Conservation (phyloP, 2,888 invertebrate genomes). For the Cephus sareptanus region DNA sequence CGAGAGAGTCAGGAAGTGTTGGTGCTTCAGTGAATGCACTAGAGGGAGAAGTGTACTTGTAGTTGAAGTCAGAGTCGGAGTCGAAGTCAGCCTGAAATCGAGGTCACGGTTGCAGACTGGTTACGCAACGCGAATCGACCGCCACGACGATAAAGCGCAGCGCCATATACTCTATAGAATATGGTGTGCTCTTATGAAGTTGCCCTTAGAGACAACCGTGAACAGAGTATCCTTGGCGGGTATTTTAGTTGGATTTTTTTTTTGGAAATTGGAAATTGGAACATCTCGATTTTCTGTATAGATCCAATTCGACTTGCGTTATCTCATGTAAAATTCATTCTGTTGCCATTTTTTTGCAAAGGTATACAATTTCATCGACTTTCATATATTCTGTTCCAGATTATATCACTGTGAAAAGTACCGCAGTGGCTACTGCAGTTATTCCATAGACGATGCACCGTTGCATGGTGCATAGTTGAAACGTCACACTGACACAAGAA, state of each 20-base stretch:
- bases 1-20: background rate
- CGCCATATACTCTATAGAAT: background rate
- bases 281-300: background rate
- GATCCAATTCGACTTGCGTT: background rate
- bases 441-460: background rate
- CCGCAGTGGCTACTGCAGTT: background rate
- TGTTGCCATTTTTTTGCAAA: background rate
- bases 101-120: constrained; percentile 52
- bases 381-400: background rate
- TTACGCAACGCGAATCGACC: constrained; percentile 41
- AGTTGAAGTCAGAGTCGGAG: constrained; percentile 28
- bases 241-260: too few species aligned
- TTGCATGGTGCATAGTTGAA: background rate
- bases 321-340: background rate
- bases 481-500: background rate
- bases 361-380: background rate
- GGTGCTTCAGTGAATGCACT: constrained; percentile 24
- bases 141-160: background rate
- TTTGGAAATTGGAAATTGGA: background rate
- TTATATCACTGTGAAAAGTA: background rate
- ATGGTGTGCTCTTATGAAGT: background rate
- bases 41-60: constrained; percentile 25
- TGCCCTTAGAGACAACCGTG: background rate
- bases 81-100: constrained; percentile 45
- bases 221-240: background rate